A percentile compares a stretch with the other conserved stretches of the same genome.
Conservation (phyloP, 2,888 invertebrate species). For the Drosophila mimetica region DNA sequence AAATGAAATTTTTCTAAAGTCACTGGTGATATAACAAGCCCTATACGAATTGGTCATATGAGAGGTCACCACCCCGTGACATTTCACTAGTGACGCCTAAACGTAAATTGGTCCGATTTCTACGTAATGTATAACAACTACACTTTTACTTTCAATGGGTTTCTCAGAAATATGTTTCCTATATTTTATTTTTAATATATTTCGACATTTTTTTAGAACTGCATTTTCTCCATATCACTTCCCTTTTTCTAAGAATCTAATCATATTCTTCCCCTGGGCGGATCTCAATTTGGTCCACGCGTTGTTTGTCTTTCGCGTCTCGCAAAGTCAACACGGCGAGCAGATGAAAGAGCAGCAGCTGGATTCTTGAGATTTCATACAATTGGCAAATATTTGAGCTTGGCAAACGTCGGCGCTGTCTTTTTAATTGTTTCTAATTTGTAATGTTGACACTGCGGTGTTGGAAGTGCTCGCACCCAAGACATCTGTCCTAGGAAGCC, state of each 20-base stretch:
- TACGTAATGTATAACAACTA: too few relatives aligned
- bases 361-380: constrained; percentile 51
- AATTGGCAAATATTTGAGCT: constrained; percentile 63
- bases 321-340: constrained; percentile 25
- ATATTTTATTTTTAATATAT: too few relatives aligned
- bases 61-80: too few relatives aligned
- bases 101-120: too few relatives aligned
- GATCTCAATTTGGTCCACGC: constrained; percentile 19
- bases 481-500: constrained; percentile 30
- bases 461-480: constrained; percentile 1
- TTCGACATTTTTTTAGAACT: too few relatives aligned
- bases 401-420: constrained; percentile 55
- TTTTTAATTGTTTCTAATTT: constrained; percentile 75
- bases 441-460: constrained; percentile 60
- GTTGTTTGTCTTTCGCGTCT: constrained; percentile 19
- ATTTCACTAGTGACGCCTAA: too few relatives aligned
- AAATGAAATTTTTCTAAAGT: too few relatives aligned
- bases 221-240: neutral
- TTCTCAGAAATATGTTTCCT: too few relatives aligned
- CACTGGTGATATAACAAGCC: too few relatives aligned
- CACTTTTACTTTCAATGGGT: too few relatives aligned
- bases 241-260: neutral
- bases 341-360: constrained; percentile 40
- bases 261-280: neutral
- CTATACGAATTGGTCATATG: too few relatives aligned